Base-by-base conservation (phyloP, 2,888 invertebrate genomes). In the Xylota sylvarum region DNA sequence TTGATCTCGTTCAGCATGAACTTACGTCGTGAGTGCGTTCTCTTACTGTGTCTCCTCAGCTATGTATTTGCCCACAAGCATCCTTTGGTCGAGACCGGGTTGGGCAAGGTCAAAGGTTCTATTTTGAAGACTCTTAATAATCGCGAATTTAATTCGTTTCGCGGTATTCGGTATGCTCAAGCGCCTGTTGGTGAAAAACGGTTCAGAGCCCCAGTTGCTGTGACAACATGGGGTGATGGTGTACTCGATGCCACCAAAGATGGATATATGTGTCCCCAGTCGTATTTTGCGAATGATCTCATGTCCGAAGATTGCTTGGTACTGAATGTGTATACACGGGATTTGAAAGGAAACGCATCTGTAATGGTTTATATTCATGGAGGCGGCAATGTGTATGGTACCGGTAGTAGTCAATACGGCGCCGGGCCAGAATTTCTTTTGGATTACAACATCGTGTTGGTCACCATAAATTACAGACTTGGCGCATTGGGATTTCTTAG, bases 251-350 rank as follows among this genome's bases (percentile, higher is more conserved):
- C 93, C 1, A 91, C 92, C 0, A 69, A 90, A 46, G 93, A 93
- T 87, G 93, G 93, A 9, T 90, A 92, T 7, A 85, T 92, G 1
- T 93, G 93, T 52, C 90, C 91, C 0, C 91, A 91, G 65, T 73
- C 79, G 0, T 89, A 88, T 0, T 5, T 85, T 0, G 2, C 14
- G 4, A 37, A 72, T 0, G 12, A 40, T 0, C 14, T 89, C 48
- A 92, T 93, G 72, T 93, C 94, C 43, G 95, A 96, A 88, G 95
- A 96, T 90, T 96, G 96, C 88, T 93, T 96, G 1, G 92, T 93
- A 10, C 89, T 96, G 62, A 96, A 95, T 88, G 94, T 96, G 0
- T 95, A 94, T 86, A 94, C 89, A 0, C 88, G 76, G n/a, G 88
- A 88, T 35, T 14, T 90, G 0, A 60, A 76, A 0, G 77, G 40